These are phyloP conservation scores for Branchellion lobata DNA, from an alignment of 2,888 invertebrate species.

Conservation along the genomic window DNA sequence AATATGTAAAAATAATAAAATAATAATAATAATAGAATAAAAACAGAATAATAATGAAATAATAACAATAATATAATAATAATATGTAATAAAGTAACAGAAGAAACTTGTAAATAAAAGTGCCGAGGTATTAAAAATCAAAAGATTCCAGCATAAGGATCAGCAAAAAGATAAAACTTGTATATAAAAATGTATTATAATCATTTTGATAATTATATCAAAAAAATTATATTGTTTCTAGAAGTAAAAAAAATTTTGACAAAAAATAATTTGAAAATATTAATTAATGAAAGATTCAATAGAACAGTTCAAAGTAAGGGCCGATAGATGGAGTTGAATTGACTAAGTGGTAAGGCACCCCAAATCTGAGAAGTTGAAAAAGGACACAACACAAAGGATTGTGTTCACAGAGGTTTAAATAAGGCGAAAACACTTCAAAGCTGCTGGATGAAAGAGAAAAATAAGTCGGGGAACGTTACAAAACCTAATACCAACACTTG, in stretches of 20 bases:
- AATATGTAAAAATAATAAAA: not conserved
- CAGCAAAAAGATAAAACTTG: too few relatives aligned
- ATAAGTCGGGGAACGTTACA: conserved; percentile 2
- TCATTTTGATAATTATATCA: too few relatives aligned
- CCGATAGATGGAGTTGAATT: not conserved
- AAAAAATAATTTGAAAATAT: too few relatives aligned
- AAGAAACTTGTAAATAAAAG: too few relatives aligned
- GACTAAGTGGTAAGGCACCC: not conserved
- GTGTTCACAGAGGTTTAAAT: not conserved
- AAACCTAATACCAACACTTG: not conserved
- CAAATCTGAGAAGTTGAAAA: not conserved
- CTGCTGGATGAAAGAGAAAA: not conserved
- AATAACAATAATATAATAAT: not conserved
- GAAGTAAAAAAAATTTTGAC: too few relatives aligned
- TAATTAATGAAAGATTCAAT: too few relatives aligned
- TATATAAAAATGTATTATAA: too few relatives aligned
- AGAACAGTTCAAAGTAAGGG: too few relatives aligned
- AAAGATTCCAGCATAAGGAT: too few relatives aligned
- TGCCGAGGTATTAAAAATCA: too few relatives aligned
- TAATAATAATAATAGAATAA: not conserved
- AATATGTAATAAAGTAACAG: too few relatives aligned
- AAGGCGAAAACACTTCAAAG: conserved; percentile 2
- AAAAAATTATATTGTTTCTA: too few relatives aligned
- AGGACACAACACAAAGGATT: not conserved
- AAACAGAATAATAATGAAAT: not conserved